phyloP scores from a whole-genome alignment of 2,113 vertebrate species.

The Cyphomyrus discorhynchus region DNA sequence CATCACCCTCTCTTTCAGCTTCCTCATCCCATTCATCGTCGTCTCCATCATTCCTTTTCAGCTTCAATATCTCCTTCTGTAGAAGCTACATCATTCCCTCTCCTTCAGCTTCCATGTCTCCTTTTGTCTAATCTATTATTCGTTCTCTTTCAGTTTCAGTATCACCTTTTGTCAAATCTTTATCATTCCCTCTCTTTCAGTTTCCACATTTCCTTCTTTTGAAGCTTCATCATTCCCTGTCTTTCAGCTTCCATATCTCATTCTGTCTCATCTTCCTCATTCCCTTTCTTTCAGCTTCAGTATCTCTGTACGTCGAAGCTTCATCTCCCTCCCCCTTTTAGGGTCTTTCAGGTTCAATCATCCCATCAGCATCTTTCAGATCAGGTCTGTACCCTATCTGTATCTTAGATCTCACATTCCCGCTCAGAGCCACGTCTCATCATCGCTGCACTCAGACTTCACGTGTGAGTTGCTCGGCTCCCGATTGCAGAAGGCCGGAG shows the following conservation, averaged over 20 bases:
- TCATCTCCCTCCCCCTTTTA: not conserved
- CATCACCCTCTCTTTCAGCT: not conserved
- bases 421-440: not conserved
- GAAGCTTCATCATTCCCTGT: not conserved
- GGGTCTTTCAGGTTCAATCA: not conserved
- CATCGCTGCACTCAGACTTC: not conserved
- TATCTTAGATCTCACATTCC: not conserved
- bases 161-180: not conserved
- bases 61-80: not conserved
- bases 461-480: not conserved
- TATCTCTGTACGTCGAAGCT: not conserved
- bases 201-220: not conserved
- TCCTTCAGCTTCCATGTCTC: not conserved
- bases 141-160: not conserved
- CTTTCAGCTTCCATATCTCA: not conserved
- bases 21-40: not conserved
- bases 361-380: not conserved
- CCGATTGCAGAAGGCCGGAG: not conserved
- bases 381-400: not conserved
- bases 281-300: not conserved
- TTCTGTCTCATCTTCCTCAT: not conserved
- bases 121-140: not conserved
- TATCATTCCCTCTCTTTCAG: no score
- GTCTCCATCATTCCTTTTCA: not conserved
- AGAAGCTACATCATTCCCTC: not conserved